Evolutionary conservation across 2,888 invertebrate genomes (phyloP).

Genomic region (Yponomeuta sedellus): DNA sequence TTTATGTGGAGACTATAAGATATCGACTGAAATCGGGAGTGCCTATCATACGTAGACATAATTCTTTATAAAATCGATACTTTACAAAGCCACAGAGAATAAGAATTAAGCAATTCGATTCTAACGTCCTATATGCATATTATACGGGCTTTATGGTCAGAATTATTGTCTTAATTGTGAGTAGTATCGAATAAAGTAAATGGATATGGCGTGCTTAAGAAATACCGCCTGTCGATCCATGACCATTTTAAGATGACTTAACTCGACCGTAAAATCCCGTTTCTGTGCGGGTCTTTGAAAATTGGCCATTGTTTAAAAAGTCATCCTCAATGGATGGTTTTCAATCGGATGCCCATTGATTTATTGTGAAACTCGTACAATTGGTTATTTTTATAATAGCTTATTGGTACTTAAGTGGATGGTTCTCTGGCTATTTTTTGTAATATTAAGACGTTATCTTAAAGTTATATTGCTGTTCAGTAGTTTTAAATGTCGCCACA

Average conservation of each 20-base stretch:
- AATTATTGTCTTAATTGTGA: slow-evolving; percentile 73
- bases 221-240: slow-evolving; percentile 63
- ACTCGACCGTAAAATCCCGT: not conserved
- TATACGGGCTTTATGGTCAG: slow-evolving; percentile 63
- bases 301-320: not conserved
- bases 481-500: slow-evolving; percentile 6
- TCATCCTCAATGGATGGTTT: slow-evolving; percentile 9
- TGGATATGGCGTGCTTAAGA: slow-evolving; percentile 65
- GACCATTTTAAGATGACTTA: slow-evolving; percentile 39
- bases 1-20: too few relatives aligned
- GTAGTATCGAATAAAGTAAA: slow-evolving; percentile 68
- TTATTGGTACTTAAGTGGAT: slow-evolving; percentile 10
- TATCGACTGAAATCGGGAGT: too few relatives aligned
- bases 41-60: too few relatives aligned
- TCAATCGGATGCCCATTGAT: slow-evolving; percentile 14
- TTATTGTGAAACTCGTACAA: slow-evolving; percentile 8
- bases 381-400: slow-evolving; percentile 12
- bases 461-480: slow-evolving; percentile 21
- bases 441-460: slow-evolving; percentile 28
- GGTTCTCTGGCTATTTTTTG: slow-evolving; percentile 18
- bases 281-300: not conserved
- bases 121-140: slow-evolving; percentile 61
- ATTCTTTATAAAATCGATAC: not conserved
- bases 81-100: not conserved
- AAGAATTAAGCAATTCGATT: slow-evolving; percentile 62